A percentile compares a stretch with the other conserved stretches of the same genome.
Conservation (phyloP, 2,888 invertebrate genomes). For the Andrena haemorrhoa region DNA sequence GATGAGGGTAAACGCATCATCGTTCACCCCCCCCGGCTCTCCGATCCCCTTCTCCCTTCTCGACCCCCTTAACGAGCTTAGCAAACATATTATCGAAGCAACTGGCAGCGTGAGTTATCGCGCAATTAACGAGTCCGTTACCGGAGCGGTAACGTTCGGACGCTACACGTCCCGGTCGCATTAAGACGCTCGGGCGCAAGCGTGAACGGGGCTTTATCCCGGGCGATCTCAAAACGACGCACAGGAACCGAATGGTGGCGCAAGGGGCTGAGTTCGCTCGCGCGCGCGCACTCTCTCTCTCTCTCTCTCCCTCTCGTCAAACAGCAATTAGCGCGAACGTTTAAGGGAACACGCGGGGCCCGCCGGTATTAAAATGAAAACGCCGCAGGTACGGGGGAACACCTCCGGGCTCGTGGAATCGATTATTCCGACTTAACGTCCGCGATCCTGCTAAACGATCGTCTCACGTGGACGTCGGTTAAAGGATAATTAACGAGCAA, state of each 20-base stretch:
- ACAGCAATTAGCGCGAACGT: constrained; percentile 33
- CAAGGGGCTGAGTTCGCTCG: not conserved
- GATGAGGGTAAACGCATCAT: not conserved
- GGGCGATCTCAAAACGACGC: constrained; percentile 22
- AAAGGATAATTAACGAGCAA: constrained; percentile 38
- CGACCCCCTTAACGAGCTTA: constrained; percentile 1
- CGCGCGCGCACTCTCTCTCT: not conserved
- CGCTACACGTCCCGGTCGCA: constrained; percentile 2
- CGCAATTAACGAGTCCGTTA: constrained; percentile 1
- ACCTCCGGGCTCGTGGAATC: constrained; percentile 1
- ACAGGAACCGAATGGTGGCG: constrained; percentile 2
- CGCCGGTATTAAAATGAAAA: constrained; percentile 24
- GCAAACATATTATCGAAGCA: constrained; percentile 1
- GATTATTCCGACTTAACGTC: constrained; percentile 17
- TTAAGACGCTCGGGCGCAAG: constrained; percentile 9
- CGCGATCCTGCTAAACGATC: constrained; percentile 16
- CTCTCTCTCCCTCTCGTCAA: constrained; percentile 35
- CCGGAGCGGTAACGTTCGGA: constrained; percentile 5
- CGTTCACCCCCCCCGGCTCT: not conserved
- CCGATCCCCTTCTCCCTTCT: not conserved
- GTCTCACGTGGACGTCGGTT: constrained; percentile 1
- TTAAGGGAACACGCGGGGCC: constrained; percentile 12
- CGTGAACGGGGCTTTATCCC: constrained; percentile 16
- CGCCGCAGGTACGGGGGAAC: not conserved
- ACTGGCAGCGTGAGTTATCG: constrained; percentile 1